Percentiles rank a stretch among this genome's conserved stretches.
Evolutionary conservation across 2,113 vertebrate species (phyloP).

Genomic region (Piliocolobus tephrosceles): DNA sequence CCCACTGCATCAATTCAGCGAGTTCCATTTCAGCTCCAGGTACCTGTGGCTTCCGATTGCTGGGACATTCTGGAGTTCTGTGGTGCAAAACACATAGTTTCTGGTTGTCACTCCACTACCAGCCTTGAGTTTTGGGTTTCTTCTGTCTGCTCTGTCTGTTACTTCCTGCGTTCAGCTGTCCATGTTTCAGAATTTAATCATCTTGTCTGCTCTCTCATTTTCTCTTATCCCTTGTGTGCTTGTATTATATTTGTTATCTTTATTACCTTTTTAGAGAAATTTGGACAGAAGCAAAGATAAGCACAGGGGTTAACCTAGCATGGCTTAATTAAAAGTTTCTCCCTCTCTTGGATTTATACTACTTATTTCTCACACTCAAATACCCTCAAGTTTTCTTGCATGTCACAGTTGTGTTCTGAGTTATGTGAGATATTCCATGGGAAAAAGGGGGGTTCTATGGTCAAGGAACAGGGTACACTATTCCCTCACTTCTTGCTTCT

Average conservation of each 20-base stretch:
- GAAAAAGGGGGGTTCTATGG: neutral
- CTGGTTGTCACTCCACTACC: neutral
- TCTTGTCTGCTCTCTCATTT: neutral
- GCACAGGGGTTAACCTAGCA: neutral
- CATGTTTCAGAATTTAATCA: neutral
- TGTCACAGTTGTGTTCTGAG: neutral
- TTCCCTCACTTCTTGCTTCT: neutral
- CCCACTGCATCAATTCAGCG: neutral
- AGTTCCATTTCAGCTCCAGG: neutral
- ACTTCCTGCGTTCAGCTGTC: neutral
- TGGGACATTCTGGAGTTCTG: neutral
- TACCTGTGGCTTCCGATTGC: neutral
- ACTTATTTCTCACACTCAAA: neutral
- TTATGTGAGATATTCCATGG: neutral
- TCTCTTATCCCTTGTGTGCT: neutral
- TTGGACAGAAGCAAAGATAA: neutral
- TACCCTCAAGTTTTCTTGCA: neutral
- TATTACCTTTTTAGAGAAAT: neutral
- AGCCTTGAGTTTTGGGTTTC: neutral
- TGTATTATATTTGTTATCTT: neutral
- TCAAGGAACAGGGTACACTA: neutral
- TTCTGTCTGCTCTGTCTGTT: neutral
- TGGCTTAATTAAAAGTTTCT: neutral
- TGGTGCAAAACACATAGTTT: neutral
- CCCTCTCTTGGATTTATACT: neutral